Conservation (phyloP, 2,888 invertebrate species). For the Arge pagana region DNA sequence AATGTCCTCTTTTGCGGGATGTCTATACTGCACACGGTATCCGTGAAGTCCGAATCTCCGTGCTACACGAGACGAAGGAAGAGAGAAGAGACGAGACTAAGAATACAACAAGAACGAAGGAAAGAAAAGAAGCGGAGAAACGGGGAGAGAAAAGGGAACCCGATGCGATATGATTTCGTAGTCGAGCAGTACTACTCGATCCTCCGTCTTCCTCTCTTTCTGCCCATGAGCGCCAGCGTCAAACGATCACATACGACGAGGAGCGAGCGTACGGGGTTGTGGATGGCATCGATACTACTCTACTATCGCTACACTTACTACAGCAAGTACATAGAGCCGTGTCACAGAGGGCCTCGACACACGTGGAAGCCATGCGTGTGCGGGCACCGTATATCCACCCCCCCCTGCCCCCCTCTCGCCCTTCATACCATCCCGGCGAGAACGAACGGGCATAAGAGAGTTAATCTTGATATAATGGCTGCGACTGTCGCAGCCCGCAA, state of each 20-base stretch:
- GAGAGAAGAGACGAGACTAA: neutral
- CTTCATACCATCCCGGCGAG: conserved; percentile 1
- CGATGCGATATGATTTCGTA: conserved; percentile 43
- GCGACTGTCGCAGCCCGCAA: conserved; percentile 56
- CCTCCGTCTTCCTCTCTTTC: conserved; percentile 15
- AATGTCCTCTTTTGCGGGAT: conserved; percentile 56
- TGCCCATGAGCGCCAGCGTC: too few relatives aligned
- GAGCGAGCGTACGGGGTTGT: too few relatives aligned
- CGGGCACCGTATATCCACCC: too few relatives aligned
- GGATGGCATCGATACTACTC: too few relatives aligned
- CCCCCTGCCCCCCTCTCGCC: conserved; percentile 1
- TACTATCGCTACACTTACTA: too few relatives aligned
- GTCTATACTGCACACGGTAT: conserved; percentile 47
- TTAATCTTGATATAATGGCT: conserved; percentile 58
- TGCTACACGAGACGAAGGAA: conserved; percentile 40
- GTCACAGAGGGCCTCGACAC: too few relatives aligned
- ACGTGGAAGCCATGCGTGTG: too few relatives aligned
- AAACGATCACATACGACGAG: too few relatives aligned
- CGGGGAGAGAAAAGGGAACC: conserved; percentile 28
- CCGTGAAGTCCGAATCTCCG: conserved; percentile 40
- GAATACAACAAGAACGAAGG: neutral
- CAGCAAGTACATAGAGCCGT: too few relatives aligned
- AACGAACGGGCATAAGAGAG: conserved; percentile 48
- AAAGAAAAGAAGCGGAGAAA: neutral
- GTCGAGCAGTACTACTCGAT: conserved; percentile 20